Base-by-base conservation (phyloP, 2,888 invertebrate species). In the Plebejus anna region DNA sequence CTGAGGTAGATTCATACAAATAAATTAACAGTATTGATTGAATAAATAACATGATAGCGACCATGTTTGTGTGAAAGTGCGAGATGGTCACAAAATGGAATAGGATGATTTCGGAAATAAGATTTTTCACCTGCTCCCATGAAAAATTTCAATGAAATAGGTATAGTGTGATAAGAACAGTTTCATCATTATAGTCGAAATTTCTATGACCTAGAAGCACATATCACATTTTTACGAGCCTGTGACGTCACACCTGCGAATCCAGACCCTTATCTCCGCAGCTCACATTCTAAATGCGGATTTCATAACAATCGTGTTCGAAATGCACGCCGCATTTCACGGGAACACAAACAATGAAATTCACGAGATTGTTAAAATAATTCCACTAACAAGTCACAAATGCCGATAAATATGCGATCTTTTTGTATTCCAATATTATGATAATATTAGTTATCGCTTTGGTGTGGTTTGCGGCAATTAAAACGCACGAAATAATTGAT, bases 311-410 rank as follows among this genome's bases (percentile, higher is more conserved):
- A 47, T 72, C 72, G 28, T 13, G 42, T 13, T 47, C 72, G 28
- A 47, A 72, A 47, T 72, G 51, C 42, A 72, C 72, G 7, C 47
- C 72, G 28, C 28, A 72, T 72, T 72, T 72, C 72, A 47, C 47
- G 28, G 72, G 47, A 51, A 6, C 51, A 0, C 28, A 51, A 22
- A 72, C 72, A 72, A 72, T 72, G 72, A 5, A 22, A 51, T 47
- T 22, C 7, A 22, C 71, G 2, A 47, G 22, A 71, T 72, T 47
- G 47, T 51, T 72, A 28, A 72, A 47, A 72, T 71, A 71, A 71
- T 71, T 38, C 42, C 42, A 22, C 5, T 51, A 22, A 72, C 22
- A 72, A 11, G 72, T 72, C 72, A 51, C 16, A 47, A 72, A 72
- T 28, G 51, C 51, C 47, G 28, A 72, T 51, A 51, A 28, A 22